A percentile compares a stretch with the other conserved stretches of the same genome.
phyloP scores from a whole-genome alignment of 2,797 vertebrate genomes.

The Botia almorhae region DNA sequence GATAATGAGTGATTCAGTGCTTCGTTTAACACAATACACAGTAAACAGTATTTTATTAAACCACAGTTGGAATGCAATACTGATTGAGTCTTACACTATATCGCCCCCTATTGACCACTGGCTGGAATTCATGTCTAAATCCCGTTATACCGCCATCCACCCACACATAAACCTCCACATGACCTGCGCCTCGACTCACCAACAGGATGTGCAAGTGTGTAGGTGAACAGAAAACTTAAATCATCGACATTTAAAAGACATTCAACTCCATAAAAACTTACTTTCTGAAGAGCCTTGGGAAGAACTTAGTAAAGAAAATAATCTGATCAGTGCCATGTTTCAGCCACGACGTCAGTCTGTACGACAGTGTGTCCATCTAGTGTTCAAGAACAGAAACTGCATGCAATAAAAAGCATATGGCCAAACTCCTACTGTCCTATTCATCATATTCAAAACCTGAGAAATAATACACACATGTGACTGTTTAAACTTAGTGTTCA shows the following conservation, averaged over 20 bases:
- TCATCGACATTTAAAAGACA: background rate
- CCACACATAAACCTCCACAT: slow-evolving; percentile 32
- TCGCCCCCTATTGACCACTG: background rate
- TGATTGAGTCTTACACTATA: background rate
- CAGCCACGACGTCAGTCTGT: background rate
- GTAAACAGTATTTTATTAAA: background rate
- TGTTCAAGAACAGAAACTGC: background rate
- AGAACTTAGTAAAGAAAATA: too few relatives aligned
- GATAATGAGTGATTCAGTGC: background rate
- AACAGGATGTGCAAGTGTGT: slow-evolving; percentile 4
- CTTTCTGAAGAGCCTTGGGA: background rate
- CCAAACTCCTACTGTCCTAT: background rate
- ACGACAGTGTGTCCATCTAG: slow-evolving; percentile 12
- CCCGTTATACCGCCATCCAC: background rate
- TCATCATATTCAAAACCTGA: background rate
- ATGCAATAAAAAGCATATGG: background rate
- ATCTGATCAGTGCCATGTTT: background rate
- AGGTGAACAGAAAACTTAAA: background rate
- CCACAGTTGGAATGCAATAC: background rate
- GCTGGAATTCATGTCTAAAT: background rate
- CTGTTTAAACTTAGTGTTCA: too few relatives aligned
- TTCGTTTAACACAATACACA: background rate
- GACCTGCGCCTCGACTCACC: slow-evolving; percentile 16
- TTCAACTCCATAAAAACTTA: background rate
- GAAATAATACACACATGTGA: slow-evolving; percentile 11